phyloP scores from a whole-genome alignment of 2,113 vertebrate genomes.

The Xyliphius kryptos region DNA sequence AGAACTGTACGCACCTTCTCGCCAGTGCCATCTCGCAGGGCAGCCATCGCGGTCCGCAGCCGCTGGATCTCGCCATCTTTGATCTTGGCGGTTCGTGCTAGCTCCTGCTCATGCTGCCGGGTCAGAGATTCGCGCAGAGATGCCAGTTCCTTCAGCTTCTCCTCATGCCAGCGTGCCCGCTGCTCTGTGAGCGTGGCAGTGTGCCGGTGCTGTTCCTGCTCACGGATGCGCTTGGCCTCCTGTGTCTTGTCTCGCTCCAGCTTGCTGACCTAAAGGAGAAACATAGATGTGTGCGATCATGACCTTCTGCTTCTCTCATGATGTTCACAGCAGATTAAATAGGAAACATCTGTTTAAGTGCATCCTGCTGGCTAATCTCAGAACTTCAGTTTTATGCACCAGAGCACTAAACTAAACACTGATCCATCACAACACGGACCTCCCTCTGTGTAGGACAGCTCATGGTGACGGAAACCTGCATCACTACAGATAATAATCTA shows the following conservation, averaged over 20 bases:
- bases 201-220: conserved; percentile 95
- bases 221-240: conserved; percentile 87
- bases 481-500: no score
- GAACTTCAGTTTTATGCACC: no score
- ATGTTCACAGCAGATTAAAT: no score
- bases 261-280: conserved; percentile 74
- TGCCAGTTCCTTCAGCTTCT: conserved; percentile 95
- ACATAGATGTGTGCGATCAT: background rate
- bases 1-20: conserved; percentile 94
- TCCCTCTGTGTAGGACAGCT: no score
- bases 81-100: conserved; percentile 85
- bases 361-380: no score
- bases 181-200: conserved; percentile 89
- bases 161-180: conserved; percentile 92
- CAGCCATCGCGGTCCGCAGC: conserved; percentile 80
- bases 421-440: no score
- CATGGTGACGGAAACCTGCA: no score
- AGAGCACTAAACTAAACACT: no score
- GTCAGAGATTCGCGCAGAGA: conserved; percentile 87
- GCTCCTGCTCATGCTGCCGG: conserved; percentile 92
- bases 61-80: conserved; percentile 92
- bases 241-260: conserved; percentile 96
- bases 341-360: no score
- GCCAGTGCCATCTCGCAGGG: conserved; percentile 86
- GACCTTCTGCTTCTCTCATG: background rate